phyloP scores from a whole-genome alignment of 2,797 vertebrate species.

The Clamator glandarius region DNA sequence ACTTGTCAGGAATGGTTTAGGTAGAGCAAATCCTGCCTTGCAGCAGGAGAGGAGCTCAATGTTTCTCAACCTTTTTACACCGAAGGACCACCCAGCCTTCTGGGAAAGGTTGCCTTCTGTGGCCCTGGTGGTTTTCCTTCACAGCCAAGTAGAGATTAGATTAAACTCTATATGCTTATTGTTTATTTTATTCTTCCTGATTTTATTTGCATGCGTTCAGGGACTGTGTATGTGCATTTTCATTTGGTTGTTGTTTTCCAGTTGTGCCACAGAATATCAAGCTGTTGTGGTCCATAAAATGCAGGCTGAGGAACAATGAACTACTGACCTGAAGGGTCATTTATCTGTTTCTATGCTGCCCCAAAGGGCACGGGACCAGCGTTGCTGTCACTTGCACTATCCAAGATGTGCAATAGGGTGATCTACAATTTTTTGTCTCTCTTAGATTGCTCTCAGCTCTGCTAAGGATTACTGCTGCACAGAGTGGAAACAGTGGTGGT shows the following conservation, averaged over 20 bases:
- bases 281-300: not conserved
- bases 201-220: not conserved
- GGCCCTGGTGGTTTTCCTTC: not conserved
- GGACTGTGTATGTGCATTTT: not conserved
- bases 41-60: not conserved
- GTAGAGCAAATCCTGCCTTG: not conserved
- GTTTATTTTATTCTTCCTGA: not conserved
- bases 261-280: not conserved
- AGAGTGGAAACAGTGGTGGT: not conserved
- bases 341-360: not conserved
- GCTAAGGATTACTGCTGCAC: not conserved
- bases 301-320: not conserved
- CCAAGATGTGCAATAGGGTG: accelerated
- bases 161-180: not conserved
- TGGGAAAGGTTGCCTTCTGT: not conserved
- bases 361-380: not conserved
- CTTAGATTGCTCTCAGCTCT: not conserved
- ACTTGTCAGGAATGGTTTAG: not conserved
- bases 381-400: not conserved
- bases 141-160: not conserved
- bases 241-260: not conserved
- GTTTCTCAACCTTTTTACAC: not conserved
- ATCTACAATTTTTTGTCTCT: not conserved
- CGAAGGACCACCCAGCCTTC: not conserved
- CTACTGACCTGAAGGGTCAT: not conserved